Evolutionary conservation across 2,797 vertebrate genomes (phyloP).

Genomic region (Benthosema pterotum): DNA sequence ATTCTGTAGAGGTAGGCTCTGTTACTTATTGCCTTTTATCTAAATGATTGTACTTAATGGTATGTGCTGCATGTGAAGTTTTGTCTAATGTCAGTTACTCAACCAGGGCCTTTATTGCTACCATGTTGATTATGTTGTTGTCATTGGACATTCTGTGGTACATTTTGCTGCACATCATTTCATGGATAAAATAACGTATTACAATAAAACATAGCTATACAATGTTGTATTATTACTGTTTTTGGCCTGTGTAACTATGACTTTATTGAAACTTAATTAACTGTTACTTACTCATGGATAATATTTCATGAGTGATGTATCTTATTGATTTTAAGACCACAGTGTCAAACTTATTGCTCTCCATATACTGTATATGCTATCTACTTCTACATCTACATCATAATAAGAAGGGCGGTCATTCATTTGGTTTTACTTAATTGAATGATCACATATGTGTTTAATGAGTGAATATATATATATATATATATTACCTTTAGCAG

Average conservation of each 20-base stretch:
- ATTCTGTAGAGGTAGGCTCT: constrained; percentile 60
- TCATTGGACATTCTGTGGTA: too few species aligned
- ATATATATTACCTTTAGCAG: too few species aligned
- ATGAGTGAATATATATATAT: neutral
- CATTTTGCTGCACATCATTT: too few species aligned
- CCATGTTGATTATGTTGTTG: too few species aligned
- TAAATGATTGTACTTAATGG: neutral
- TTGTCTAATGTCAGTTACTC: neutral
- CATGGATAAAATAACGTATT: too few species aligned
- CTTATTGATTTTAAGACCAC: neutral
- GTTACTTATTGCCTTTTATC: neutral
- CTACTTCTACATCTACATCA: neutral
- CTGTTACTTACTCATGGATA: neutral
- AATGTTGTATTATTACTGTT: too few species aligned
- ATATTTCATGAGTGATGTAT: neutral
- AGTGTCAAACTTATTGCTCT: neutral
- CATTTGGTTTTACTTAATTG: constrained; percentile 1
- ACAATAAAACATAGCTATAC: too few species aligned
- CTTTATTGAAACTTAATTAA: neutral
- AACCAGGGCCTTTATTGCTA: neutral
- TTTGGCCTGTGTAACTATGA: too few species aligned
- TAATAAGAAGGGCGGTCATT: neutral
- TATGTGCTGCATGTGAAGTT: neutral
- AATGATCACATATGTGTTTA: neutral
- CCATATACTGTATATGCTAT: neutral